Conservation (phyloP, 2,888 invertebrate genomes). For the Opisthograptis luteolata region DNA sequence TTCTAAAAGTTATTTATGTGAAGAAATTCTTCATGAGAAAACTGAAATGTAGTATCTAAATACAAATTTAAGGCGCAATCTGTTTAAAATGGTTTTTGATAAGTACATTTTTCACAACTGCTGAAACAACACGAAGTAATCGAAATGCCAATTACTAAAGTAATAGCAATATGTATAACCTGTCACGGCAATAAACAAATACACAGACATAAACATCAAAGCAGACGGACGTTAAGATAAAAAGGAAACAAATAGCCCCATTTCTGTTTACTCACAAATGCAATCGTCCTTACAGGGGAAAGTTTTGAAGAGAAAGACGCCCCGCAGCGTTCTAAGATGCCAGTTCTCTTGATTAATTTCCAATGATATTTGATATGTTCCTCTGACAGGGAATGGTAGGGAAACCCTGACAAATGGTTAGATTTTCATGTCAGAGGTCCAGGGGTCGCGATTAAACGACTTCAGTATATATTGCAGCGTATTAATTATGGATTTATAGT, state of each 20-base stretch:
- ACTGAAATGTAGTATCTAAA: too few relatives aligned
- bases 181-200: conserved; percentile 15
- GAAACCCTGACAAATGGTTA: conserved; percentile 75
- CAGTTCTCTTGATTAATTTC: conserved; percentile 73
- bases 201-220: conserved; percentile 29
- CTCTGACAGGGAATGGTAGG: conserved; percentile 62
- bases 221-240: conserved; percentile 29
- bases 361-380: conserved; percentile 79
- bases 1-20: too few relatives aligned
- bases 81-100: too few relatives aligned
- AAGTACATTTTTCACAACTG: too few relatives aligned
- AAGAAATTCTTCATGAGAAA: too few relatives aligned
- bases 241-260: conserved; percentile 34
- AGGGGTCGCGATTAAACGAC: conserved; percentile 59
- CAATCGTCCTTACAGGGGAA: conserved; percentile 41
- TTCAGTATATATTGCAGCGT: conserved; percentile 57
- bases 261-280: conserved; percentile 36
- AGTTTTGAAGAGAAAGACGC: conserved; percentile 39
- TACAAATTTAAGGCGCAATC: too few relatives aligned
- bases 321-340: conserved; percentile 46
- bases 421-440: conserved; percentile 68
- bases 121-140: too few relatives aligned
- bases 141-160: too few relatives aligned
- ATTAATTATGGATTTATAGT: conserved; percentile 49
- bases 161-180: conserved; percentile 8